Evolutionary conservation across 2,113 vertebrate genomes (phyloP).

Genomic region (Erythrocercus mccallii): DNA sequence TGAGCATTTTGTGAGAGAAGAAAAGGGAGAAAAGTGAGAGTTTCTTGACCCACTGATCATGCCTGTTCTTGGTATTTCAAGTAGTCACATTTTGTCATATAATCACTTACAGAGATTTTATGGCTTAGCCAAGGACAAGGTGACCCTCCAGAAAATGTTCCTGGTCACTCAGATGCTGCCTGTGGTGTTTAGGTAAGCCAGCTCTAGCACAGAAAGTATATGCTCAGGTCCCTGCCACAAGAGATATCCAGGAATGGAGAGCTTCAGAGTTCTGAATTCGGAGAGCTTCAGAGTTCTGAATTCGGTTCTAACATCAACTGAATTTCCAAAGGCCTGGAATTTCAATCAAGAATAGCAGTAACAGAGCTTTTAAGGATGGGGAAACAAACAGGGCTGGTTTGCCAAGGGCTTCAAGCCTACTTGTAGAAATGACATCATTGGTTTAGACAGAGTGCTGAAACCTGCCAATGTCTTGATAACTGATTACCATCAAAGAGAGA

Average conservation of each 20-base stretch:
- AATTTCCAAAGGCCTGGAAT: not conserved
- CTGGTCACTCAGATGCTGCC: not conserved
- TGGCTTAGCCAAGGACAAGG: not conserved
- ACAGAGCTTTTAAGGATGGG: not conserved
- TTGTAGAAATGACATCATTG: not conserved
- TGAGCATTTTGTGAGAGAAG: not conserved
- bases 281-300: not conserved
- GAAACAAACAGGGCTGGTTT: not conserved
- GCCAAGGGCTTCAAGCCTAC: not conserved
- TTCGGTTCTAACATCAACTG: not conserved
- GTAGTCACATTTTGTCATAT: not conserved
- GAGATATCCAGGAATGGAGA: not conserved
- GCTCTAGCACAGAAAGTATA: not conserved
- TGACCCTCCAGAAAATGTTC: not conserved
- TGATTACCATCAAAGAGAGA: constrained; percentile 21
- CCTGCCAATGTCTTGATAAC: not conserved
- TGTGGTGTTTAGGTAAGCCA: not conserved
- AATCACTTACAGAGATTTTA: not conserved
- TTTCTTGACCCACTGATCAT: not conserved
- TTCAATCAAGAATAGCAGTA: not conserved
- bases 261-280: not conserved
- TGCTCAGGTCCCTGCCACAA: not conserved
- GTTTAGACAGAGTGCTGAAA: not conserved
- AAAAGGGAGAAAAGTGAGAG: not conserved
- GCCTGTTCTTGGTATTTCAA: not conserved